Percentiles rank a stretch among this genome's conserved stretches.
Evolutionary conservation across 2,888 invertebrate genomes (phyloP).

Genomic region (Ochropacha duplaris): DNA sequence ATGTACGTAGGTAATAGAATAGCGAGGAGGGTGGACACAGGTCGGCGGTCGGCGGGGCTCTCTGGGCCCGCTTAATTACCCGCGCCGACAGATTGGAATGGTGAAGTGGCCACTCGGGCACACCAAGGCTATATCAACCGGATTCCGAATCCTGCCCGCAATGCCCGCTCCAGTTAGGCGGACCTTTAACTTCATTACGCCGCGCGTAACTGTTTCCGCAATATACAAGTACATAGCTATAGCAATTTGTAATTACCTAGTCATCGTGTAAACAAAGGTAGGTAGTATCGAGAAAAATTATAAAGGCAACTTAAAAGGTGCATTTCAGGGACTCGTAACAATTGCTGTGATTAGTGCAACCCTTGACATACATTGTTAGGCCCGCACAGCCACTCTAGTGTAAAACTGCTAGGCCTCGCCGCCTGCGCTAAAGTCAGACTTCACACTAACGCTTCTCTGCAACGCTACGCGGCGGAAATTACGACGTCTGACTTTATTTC

Average conservation of each 20-base stretch:
- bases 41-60: constrained; percentile 54
- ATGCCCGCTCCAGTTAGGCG: constrained; percentile 73
- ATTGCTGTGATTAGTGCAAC: constrained; percentile 73
- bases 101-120: constrained; percentile 77
- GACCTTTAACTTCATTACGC: constrained; percentile 66
- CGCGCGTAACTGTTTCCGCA: constrained; percentile 62
- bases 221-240: constrained; percentile 26
- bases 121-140: constrained; percentile 78
- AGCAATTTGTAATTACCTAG: constrained; percentile 7
- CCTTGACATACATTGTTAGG: constrained; percentile 77
- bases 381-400: constrained; percentile 71
- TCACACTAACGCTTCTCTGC: constrained; percentile 30
- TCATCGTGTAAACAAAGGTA: constrained; percentile 7
- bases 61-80: constrained; percentile 66
- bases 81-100: constrained; percentile 71
- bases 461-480: constrained; percentile 41
- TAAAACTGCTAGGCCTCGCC: constrained; percentile 74
- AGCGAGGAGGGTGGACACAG: constrained; percentile 44
- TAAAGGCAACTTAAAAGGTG: constrained; percentile 32
- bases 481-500: constrained; percentile 22
- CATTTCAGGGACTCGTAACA: constrained; percentile 71
- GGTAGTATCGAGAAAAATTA: constrained; percentile 10
- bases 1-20: constrained; percentile 23
- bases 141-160: constrained; percentile 68
- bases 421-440: constrained; percentile 42